phyloP scores from a whole-genome alignment of 2,113 vertebrate species.

The Grammomys dolichurus region DNA sequence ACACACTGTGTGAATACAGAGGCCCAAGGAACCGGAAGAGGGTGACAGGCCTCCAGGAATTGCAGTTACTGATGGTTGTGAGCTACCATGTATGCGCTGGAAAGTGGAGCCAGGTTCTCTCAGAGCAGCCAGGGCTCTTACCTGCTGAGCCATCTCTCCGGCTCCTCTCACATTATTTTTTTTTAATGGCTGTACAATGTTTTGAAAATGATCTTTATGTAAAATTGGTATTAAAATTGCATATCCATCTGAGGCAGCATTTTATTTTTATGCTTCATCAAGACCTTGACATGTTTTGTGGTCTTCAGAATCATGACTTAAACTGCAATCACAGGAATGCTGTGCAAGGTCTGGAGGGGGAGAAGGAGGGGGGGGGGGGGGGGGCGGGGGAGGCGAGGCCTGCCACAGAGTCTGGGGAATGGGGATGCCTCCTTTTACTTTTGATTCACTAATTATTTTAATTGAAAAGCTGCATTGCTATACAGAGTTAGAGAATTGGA shows the following conservation, averaged over 20 bases:
- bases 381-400: background rate
- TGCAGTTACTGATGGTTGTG: background rate
- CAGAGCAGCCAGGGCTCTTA: background rate
- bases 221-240: constrained; percentile 55
- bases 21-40: background rate
- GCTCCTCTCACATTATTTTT: background rate
- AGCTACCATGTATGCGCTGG: background rate
- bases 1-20: background rate
- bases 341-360: no score
- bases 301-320: fast-evolving
- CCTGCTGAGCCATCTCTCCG: background rate
- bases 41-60: background rate
- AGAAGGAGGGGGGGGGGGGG: background rate
- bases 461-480: background rate
- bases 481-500: background rate
- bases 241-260: constrained; percentile 20
- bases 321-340: fast-evolving
- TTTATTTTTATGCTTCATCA: constrained; percentile 29
- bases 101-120: background rate
- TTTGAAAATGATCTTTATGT: constrained; percentile 56
- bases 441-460: background rate
- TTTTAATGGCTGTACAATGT: background rate
- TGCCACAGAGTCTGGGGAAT: background rate
- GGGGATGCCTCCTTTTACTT: background rate
- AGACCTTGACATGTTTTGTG: background rate